Evolutionary conservation across 2,888 invertebrate genomes (phyloP).

Genomic region (Gymnosoma rotundatum): DNA sequence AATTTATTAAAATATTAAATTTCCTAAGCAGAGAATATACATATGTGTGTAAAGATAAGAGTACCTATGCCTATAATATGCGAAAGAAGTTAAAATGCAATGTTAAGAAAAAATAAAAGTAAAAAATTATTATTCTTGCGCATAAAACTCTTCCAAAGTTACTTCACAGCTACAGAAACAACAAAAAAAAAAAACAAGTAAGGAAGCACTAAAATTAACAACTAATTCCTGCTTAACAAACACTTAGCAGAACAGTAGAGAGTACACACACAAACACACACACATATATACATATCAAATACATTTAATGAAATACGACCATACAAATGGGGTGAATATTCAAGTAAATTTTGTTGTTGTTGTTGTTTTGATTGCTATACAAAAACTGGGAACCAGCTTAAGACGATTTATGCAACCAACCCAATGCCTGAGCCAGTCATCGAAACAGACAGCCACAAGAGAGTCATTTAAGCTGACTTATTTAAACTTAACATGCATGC

Average conservation of each 20-base stretch:
- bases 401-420: slow-evolving; percentile 42
- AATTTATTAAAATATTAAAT: slow-evolving; percentile 59
- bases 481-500: slow-evolving; percentile 42
- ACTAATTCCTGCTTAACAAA: slow-evolving; percentile 77
- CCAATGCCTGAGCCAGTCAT: slow-evolving; percentile 36
- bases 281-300: neutral
- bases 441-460: slow-evolving; percentile 14
- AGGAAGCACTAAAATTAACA: slow-evolving; percentile 42
- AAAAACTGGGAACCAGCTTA: slow-evolving; percentile 28
- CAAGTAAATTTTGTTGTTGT: slow-evolving; percentile 47
- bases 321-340: slow-evolving; percentile 26
- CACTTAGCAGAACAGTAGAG: slow-evolving; percentile 61
- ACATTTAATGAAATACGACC: slow-evolving; percentile 7
- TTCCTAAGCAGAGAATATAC: slow-evolving; percentile 17
- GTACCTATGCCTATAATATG: neutral
- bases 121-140: slow-evolving; percentile 19
- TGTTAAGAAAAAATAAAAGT: neutral
- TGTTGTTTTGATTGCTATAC: slow-evolving; percentile 6
- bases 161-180: slow-evolving; percentile 4
- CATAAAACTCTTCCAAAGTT: slow-evolving; percentile 9
- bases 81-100: neutral
- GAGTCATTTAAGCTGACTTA: slow-evolving; percentile 48
- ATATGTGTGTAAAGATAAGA: neutral
- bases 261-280: neutral
- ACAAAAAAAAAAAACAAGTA: neutral